Evolutionary conservation across 2,113 vertebrate species (phyloP).

Genomic region (Erinaceus europaeus): DNA sequence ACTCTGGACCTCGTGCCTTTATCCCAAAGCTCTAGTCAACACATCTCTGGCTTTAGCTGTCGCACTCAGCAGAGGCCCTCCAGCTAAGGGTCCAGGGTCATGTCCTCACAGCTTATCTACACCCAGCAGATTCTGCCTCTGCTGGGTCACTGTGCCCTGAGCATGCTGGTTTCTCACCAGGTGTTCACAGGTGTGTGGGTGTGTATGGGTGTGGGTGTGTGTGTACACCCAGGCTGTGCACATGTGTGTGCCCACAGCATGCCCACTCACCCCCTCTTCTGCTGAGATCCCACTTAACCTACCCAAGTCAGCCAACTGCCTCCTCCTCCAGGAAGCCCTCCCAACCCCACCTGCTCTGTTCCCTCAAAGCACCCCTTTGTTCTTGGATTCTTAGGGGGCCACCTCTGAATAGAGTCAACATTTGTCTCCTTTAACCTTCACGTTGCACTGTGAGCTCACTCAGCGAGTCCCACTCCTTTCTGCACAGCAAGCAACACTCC

Average conservation of each 20-base stretch:
- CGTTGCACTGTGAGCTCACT: constrained; percentile 28
- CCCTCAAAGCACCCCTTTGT: neutral
- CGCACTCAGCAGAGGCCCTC: no score
- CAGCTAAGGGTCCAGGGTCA: no score
- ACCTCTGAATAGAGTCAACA: neutral
- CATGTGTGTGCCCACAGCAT: neutral
- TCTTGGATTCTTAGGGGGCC: neutral
- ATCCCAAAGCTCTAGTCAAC: no score
- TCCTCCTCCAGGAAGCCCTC: neutral
- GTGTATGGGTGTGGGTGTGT: no score
- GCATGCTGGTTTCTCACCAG: fast-evolving
- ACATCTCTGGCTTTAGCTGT: no score
- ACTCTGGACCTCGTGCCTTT: no score
- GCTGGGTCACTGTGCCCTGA: neutral
- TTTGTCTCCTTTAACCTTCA: neutral
- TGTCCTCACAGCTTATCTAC: neutral
- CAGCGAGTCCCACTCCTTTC: neutral
- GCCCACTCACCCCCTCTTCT: neutral
- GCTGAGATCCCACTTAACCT: neutral
- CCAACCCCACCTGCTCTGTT: neutral
- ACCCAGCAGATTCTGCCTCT: neutral
- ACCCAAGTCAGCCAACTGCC: neutral
- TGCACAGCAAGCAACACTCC: neutral
- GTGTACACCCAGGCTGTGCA: no score
- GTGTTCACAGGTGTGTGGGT: no score